Conservation (phyloP, 2,888 invertebrate species). For the Ommatoiulus sabulosus region DNA sequence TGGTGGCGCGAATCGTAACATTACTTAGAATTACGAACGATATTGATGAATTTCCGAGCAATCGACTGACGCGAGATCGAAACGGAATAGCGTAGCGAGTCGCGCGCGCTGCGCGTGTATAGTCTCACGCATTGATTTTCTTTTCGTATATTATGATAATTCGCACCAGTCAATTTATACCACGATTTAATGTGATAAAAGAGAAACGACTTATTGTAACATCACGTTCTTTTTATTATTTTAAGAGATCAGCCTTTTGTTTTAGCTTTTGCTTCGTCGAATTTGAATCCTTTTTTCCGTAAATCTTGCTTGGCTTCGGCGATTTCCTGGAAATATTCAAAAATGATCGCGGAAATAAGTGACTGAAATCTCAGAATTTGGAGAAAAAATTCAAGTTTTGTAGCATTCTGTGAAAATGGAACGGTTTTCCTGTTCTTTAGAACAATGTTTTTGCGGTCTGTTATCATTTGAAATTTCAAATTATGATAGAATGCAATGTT, state of each 20-base stretch:
- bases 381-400: too few species aligned
- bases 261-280: background rate
- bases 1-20: too few species aligned
- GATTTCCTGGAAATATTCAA: conserved; percentile 30
- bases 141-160: conserved; percentile 14
- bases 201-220: background rate
- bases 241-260: too few species aligned
- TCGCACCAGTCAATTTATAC: conserved; percentile 18
- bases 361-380: too few species aligned
- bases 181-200: conserved; percentile 8
- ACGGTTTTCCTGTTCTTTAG: background rate
- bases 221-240: too few species aligned
- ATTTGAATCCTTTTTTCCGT: conserved; percentile 36
- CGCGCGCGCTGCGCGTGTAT: background rate
- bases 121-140: background rate
- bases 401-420: background rate
- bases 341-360: background rate
- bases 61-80: too few species aligned
- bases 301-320: background rate
- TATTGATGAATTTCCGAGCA: too few species aligned
- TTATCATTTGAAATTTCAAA: too few species aligned
- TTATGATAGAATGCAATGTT: too few species aligned
- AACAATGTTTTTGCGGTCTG: too few species aligned
- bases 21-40: too few species aligned
- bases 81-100: background rate